These are phyloP conservation scores for Atractosteus spatula DNA, from an alignment of 2,113 vertebrate genomes.

Conservation along the genomic window DNA sequence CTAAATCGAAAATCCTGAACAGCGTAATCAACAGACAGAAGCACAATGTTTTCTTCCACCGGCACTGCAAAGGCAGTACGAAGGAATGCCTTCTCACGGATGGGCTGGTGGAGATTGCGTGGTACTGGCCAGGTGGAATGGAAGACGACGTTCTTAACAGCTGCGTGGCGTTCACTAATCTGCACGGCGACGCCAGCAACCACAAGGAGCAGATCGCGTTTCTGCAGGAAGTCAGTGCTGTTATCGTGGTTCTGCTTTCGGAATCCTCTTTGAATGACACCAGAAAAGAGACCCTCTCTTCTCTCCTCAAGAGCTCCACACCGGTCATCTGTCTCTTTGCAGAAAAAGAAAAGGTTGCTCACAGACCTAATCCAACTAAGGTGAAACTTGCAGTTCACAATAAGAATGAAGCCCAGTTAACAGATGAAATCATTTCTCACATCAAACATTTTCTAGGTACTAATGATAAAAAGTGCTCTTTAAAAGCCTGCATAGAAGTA, in stretches of 20 bases:
- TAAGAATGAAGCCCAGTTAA: too few relatives aligned
- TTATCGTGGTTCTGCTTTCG: slow-evolving; percentile 31
- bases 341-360: too few relatives aligned
- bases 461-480: too few relatives aligned
- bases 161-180: slow-evolving; percentile 46
- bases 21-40: slow-evolving; percentile 44
- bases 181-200: slow-evolving; percentile 49
- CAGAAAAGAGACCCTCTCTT: too few relatives aligned
- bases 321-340: too few relatives aligned
- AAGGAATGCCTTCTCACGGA: slow-evolving; percentile 39
- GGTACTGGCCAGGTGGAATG: slow-evolving; percentile 47
- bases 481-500: too few relatives aligned
- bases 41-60: slow-evolving; percentile 45
- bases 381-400: too few relatives aligned
- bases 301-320: too few relatives aligned
- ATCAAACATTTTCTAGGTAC: too few relatives aligned
- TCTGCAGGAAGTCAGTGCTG: slow-evolving; percentile 38
- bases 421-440: too few relatives aligned
- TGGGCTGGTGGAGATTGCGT: slow-evolving; percentile 51
- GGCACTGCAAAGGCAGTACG: slow-evolving; percentile 39
- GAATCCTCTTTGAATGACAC: too few relatives aligned
- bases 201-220: slow-evolving; percentile 36
- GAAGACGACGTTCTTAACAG: slow-evolving; percentile 39
- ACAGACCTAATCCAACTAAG: too few relatives aligned
- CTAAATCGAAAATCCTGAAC: slow-evolving; percentile 55